A percentile compares a stretch with the other conserved stretches of the same genome.
phyloP scores from a whole-genome alignment of 23 tunicate species.

The Trididemnum nubilum region DNA sequence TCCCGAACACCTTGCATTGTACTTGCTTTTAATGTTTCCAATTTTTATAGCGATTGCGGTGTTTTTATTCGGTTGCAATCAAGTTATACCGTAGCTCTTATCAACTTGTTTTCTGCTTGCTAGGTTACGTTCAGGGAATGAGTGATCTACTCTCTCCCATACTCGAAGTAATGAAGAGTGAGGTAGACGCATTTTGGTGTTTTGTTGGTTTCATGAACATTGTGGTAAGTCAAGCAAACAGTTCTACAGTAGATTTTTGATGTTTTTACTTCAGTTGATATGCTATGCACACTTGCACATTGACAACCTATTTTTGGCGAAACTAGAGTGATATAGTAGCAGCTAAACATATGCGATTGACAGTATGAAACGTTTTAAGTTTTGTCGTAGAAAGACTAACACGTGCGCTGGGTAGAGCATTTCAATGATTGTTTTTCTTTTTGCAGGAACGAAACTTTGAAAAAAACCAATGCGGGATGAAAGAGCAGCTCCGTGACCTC shows the following conservation, averaged over 20 bases:
- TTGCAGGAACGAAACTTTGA: constrained; percentile 87
- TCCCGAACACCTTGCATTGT: too few relatives aligned
- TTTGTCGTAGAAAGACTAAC: too few relatives aligned
- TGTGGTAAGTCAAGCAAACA: constrained; percentile 50
- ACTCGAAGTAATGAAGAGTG: constrained; percentile 68
- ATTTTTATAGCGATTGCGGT: too few relatives aligned
- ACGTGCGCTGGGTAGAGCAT: too few relatives aligned
- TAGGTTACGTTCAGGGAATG: constrained; percentile 98
- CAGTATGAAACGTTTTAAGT: too few relatives aligned
- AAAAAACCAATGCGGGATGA: constrained; percentile 81
- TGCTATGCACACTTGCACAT: neutral
- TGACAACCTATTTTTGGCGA: too few relatives aligned
- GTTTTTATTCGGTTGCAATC: too few relatives aligned
- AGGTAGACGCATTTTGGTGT: constrained; percentile 94
- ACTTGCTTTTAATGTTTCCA: too few relatives aligned
- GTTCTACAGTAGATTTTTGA: neutral
- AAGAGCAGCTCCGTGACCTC: constrained; percentile 70
- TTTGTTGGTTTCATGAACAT: constrained; percentile 93
- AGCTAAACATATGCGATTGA: too few relatives aligned
- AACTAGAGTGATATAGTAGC: too few relatives aligned
- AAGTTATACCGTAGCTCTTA: too few relatives aligned
- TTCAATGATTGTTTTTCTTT: neutral
- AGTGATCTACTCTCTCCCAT: constrained; percentile 91
- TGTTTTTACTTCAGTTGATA: neutral
- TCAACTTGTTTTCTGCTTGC: too few relatives aligned